Percentiles rank a stretch among this genome's conserved stretches.
Conservation (phyloP, 2,113 vertebrate genomes). For the Probosciger aterrimus region DNA sequence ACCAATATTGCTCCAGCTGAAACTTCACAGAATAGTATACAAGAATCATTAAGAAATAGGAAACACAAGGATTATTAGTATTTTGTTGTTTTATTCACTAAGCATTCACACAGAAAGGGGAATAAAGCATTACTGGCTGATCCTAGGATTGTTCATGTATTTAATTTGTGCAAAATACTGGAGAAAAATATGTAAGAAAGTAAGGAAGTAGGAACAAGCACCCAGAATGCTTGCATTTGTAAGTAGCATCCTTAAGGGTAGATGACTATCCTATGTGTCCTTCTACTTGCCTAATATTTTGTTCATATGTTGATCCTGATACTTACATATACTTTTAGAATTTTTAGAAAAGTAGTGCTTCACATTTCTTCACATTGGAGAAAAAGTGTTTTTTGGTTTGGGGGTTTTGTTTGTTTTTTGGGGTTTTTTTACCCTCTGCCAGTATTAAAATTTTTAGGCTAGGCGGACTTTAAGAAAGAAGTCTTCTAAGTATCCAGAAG, state of each 20-base stretch:
- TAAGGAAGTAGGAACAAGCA: not conserved
- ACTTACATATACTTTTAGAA: not conserved
- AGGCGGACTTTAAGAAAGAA: not conserved
- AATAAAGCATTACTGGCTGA: not conserved
- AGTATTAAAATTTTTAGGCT: not conserved
- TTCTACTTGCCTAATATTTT: not conserved
- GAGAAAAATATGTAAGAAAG: not conserved
- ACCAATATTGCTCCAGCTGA: not conserved
- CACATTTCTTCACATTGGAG: not conserved
- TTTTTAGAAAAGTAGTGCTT: not conserved
- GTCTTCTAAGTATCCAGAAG: not conserved
- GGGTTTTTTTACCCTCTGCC: fast-evolving
- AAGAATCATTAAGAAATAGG: not conserved
- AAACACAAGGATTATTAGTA: not conserved
- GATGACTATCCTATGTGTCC: not conserved
- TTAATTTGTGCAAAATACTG: not conserved
- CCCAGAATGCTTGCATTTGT: not conserved
- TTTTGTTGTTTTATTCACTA: not conserved
- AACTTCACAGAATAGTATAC: not conserved
- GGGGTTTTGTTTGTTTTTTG: not conserved
- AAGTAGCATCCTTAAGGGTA: not conserved
- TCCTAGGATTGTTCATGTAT: not conserved
- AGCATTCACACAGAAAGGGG: not conserved
- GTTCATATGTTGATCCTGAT: not conserved
- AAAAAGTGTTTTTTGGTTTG: not conserved